Evolutionary conservation across 2,113 vertebrate species (phyloP).

Genomic region (Tupaia tana): DNA sequence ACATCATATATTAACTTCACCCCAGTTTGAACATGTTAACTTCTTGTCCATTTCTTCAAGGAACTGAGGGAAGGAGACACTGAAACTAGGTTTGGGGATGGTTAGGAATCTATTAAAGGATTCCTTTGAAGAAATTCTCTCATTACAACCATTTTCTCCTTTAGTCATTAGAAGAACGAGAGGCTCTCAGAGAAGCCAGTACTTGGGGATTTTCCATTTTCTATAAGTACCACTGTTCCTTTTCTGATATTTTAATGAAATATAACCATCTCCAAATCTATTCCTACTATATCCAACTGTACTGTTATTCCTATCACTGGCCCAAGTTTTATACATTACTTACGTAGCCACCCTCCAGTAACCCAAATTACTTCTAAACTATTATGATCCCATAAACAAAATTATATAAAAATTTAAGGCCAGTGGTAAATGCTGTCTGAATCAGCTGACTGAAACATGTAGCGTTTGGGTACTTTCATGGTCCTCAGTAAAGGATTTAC

Average conservation of each 20-base stretch:
- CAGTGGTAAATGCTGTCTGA: neutral
- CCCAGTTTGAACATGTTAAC: neutral
- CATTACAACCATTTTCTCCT: neutral
- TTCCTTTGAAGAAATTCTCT: neutral
- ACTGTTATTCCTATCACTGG: neutral
- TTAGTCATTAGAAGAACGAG: neutral
- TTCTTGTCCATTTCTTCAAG: neutral
- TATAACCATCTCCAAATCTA: neutral
- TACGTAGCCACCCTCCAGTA: neutral
- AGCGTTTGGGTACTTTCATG: neutral
- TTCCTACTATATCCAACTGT: neutral
- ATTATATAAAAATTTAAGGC: neutral
- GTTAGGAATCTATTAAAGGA: neutral
- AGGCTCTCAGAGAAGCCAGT: neutral
- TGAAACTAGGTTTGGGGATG: neutral
- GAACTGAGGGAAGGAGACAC: neutral
- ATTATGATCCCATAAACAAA: neutral
- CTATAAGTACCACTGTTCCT: neutral
- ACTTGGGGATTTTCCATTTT: neutral
- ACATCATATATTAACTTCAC: neutral
- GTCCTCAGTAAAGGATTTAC: neutral
- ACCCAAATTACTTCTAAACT: neutral
- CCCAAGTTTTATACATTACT: neutral
- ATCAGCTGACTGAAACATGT: neutral
- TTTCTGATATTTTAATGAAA: constrained; percentile 7